Evolutionary conservation across 2,797 vertebrate species (phyloP), one percentile per base, ranked within the genome.

Genomic region (Ceryle rudis): DNA sequence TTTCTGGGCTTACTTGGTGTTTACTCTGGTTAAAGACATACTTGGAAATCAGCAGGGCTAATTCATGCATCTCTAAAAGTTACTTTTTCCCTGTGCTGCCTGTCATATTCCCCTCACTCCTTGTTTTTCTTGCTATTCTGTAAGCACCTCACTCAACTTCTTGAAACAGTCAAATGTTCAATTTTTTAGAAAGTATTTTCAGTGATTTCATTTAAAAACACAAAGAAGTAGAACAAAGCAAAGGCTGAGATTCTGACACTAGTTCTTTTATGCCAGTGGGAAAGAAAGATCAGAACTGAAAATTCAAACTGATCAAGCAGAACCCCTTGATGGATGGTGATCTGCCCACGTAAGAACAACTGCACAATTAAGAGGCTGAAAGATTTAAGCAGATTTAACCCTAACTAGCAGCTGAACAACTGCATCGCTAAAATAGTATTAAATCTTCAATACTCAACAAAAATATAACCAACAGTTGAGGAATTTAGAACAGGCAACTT

Each of bases 231-330:
- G 90, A 94, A 64, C 47, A 86, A 84, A 9, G 2, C 0, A 2
- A 58, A 69, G 58, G 52, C 67, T 93, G 57, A 54, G 64, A 47
- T 89, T 77, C 70, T 89, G 78, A 85, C 66, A 37, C 58, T 15
- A 41, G 61, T 61, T 94, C 82, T 85, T 97, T 87, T 37, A 72
- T 5, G 1, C 46, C 90, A 89, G 57, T 78, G 28, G 83, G 86
- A 93, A 96, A 90, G 85, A 58, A 86, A 79, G 62, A 87, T 89
- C 78, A 82, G 78, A 93, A 87, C 41, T 35, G 65, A 92, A 73
- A 89, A 97, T 64, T 82, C 71, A 83, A 92, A 95, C 71, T 74
- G 54, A 80, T 58, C 81, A 90, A 44, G 65, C 1, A 0, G 77
- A 91, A 62, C 62, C 57, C 73, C 39, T 57, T 64, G 58, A 78